Evolutionary conservation across 1,140 invertebrate species (phyloP), one percentile per base, ranked within the genome.

Genomic region (Magallana gigas): DNA sequence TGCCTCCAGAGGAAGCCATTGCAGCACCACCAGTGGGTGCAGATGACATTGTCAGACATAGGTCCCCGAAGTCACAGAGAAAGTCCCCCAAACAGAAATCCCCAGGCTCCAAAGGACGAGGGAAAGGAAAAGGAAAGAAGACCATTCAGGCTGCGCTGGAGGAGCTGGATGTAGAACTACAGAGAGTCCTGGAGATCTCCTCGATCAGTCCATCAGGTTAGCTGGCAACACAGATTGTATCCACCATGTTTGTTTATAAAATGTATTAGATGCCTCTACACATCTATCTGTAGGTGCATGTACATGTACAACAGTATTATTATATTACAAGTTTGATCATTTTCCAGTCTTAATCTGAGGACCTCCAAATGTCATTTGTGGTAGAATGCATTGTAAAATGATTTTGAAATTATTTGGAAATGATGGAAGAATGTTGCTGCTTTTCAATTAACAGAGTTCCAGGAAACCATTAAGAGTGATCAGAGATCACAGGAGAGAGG

Each of bases 141-240:
- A 84, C 58, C 16, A 85, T 59, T 5, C 82, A 90, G 87, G 90
- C 90, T 5, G 87, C 90, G 0, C 89, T 92, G 90, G 90, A 91
- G 62, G 89, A 92, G 29, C 71, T 92, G 12, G 91, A 90, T 84
- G 76, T 90, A 59, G 91, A 93, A 68, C 71, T 91, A 64, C 91
- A 93, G 88, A 85, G 92, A 62, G 91, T 92, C 12, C 71, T 91
- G n/a, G 92, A 92, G 68, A 85, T 92, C 1, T 91, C 91, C 7
- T 88, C 90, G 1, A 84, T 87, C 18, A 90, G 89, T 48, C 88
- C 89, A 16, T 85, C 90, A 85, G 89, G 91, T 92, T 8, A 81
- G 18, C 8, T 11, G 23, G 18, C 12, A 8, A 76, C 18, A 6
- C 12, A 29, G 2, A 76, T 8, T 29, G 11, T 29, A 0, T 48